Base-by-base conservation (phyloP, 2,113 vertebrate species). In the Clinocottus analis region DNA sequence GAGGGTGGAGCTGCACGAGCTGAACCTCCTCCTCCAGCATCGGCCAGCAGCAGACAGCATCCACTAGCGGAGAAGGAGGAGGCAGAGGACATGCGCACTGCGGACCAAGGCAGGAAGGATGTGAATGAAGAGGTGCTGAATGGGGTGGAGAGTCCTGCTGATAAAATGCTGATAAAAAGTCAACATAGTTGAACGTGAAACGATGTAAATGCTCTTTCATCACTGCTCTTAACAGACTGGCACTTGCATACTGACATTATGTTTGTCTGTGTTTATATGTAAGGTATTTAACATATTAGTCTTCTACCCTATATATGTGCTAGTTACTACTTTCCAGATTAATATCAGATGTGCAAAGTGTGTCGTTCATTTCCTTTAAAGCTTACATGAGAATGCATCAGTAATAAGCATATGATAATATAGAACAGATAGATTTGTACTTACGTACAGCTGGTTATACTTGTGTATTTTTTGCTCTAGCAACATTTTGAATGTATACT, bases 1-100 rank as follows among this genome's bases (percentile, higher is more conserved):
- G 67, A 85, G 80, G 87, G 94, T 75, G 93, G 94, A 80, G 91
- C 76, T 12, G 79, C 58, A 23, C 14, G 29, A 19, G 47, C 70
- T 21, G 72, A 2, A 39, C 89, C 86, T 43, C 88, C 91, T 88
- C 75, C 74, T 61, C 47, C 75, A 51, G 43, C 56, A 65, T 69
- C 84, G 7, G 58, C 19, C 55, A 13, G 45, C 25, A 11, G 64
- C 74, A 37, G 37, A 33, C 73, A 82, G 31, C 80, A 78, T 76
- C 85, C 3, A 3, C 16, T 2, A 23, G 39, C 8, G 0, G 59
- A 7, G 59, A 55, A 25, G 56, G 86, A 93, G 56, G 86, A 91
- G 77, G 73, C 87, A 77, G 83, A 2, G 62, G 61, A 80, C 90
- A 91, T 89, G 86, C 85, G 86, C 86, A 85, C 9, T 84, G 70